Percentiles rank a stretch among this genome's conserved stretches.
Evolutionary conservation across 2,113 vertebrate species (phyloP).

Genomic region (Shinisaurus crocodilurus): DNA sequence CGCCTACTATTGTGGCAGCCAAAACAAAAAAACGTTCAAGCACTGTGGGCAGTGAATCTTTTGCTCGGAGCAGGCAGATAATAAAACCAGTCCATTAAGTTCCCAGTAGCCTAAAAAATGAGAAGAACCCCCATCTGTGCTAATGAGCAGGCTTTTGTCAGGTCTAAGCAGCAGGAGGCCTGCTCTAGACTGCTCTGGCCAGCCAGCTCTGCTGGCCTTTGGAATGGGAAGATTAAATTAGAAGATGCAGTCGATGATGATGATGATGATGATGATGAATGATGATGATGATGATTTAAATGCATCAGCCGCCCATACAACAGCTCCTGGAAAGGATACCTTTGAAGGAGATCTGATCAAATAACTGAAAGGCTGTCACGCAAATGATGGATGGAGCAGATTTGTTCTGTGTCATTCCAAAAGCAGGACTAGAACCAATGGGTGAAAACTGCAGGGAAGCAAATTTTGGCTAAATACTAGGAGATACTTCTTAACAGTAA

Average conservation of each 20-base stretch:
- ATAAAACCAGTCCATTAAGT: slow-evolving; percentile 54
- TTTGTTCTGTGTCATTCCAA: background rate
- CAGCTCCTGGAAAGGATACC: background rate
- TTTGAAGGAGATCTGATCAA: background rate
- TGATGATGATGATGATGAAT: no score
- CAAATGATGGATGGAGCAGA: background rate
- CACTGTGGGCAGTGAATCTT: slow-evolving; percentile 11
- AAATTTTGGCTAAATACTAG: background rate
- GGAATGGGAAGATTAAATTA: background rate
- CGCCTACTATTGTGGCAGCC: slow-evolving; percentile 28
- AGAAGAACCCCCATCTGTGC: slow-evolving; percentile 28
- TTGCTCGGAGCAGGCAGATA: slow-evolving; percentile 38
- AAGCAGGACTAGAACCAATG: background rate
- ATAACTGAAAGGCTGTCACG: background rate
- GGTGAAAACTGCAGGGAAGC: background rate
- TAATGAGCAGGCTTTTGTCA: slow-evolving; percentile 51
- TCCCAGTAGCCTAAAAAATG: slow-evolving; percentile 46
- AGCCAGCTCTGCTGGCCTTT: background rate
- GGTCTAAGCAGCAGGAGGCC: slow-evolving; percentile 22
- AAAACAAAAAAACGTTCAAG: slow-evolving; percentile 27
- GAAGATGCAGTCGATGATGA: slow-evolving; percentile 14
- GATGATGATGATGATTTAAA: no score
- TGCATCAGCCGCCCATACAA: background rate
- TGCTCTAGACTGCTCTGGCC: slow-evolving; percentile 52
- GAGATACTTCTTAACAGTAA: background rate